Percentiles rank a stretch among this genome's conserved stretches.
Evolutionary conservation across 2,888 invertebrate genomes (phyloP).

Genomic region (Andrena minutula): DNA sequence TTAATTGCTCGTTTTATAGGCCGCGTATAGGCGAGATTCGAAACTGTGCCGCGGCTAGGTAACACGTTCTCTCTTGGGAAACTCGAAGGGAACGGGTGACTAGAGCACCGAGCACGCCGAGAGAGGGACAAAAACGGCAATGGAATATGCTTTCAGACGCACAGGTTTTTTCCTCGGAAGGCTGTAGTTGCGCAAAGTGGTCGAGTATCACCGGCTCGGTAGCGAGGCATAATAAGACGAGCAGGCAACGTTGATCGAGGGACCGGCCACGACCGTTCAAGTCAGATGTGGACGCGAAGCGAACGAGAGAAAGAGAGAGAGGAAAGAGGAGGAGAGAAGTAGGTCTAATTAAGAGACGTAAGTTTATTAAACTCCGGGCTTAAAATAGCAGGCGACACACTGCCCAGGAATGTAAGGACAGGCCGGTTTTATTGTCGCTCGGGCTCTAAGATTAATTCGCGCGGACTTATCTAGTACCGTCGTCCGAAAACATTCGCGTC

Average conservation of each 20-base stretch:
- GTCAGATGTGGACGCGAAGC: constrained; percentile 47
- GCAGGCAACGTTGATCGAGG: constrained; percentile 18
- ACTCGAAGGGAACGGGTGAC: background rate
- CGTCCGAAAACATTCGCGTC: constrained; percentile 39
- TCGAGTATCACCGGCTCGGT: background rate
- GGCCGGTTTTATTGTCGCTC: constrained; percentile 79
- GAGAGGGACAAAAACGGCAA: background rate
- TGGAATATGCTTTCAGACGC: background rate
- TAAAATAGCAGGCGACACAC: constrained; percentile 83
- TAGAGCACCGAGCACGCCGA: background rate
- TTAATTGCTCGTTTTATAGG: constrained; percentile 2
- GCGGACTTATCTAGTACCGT: constrained; percentile 62
- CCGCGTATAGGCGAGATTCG: background rate
- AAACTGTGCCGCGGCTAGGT: too few species aligned
- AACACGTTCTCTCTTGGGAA: background rate
- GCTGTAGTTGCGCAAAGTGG: background rate
- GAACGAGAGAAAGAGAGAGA: constrained; percentile 39
- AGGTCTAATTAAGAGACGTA: constrained; percentile 80
- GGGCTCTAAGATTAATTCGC: constrained; percentile 78
- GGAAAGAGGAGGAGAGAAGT: constrained; percentile 64
- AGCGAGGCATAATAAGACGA: constrained; percentile 7
- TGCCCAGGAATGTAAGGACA: constrained; percentile 82
- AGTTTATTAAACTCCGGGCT: constrained; percentile 79
- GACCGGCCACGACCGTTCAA: constrained; percentile 32
- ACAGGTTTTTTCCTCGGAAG: background rate